Evolutionary conservation across 2,797 vertebrate species (phyloP).

Genomic region (Cossypha caffra): DNA sequence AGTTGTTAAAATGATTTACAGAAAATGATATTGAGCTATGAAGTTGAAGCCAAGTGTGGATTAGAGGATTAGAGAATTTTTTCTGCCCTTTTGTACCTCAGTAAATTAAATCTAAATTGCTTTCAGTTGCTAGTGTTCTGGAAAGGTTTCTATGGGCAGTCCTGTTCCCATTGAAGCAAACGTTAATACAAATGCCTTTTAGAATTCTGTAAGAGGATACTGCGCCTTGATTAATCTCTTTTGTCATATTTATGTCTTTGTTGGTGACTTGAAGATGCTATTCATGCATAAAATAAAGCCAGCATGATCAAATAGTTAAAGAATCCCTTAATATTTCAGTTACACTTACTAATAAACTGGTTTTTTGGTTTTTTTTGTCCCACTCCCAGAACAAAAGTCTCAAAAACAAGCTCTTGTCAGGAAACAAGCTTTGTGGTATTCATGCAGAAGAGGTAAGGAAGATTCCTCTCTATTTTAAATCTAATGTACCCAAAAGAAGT

Average conservation of each 20-base stretch:
- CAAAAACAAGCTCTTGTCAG: conserved; percentile 95
- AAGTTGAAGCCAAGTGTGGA: not conserved
- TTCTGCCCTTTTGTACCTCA: not conserved
- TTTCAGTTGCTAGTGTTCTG: not conserved
- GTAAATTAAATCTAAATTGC: not conserved
- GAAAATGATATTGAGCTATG: not conserved
- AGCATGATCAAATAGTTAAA: not conserved
- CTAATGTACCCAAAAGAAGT: not conserved
- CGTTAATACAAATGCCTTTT: not conserved
- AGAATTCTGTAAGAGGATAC: not conserved
- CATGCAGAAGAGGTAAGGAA: conserved; percentile 93
- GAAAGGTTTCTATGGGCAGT: not conserved
- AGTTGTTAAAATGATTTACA: not conserved
- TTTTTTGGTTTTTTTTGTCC: not conserved
- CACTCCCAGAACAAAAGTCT: conserved; percentile 93
- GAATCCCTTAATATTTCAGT: conserved; percentile 1
- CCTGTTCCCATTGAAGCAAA: not conserved
- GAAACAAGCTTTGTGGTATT: conserved; percentile 94
- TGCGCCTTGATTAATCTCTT: not conserved
- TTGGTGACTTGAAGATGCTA: not conserved
- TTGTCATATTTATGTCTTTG: not conserved
- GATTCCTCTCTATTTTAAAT: not conserved
- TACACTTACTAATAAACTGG: not conserved
- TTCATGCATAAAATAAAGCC: not conserved
- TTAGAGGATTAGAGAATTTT: not conserved